Evolutionary conservation across 2,888 invertebrate genomes (phyloP).

Genomic region (Drosophila merina): DNA sequence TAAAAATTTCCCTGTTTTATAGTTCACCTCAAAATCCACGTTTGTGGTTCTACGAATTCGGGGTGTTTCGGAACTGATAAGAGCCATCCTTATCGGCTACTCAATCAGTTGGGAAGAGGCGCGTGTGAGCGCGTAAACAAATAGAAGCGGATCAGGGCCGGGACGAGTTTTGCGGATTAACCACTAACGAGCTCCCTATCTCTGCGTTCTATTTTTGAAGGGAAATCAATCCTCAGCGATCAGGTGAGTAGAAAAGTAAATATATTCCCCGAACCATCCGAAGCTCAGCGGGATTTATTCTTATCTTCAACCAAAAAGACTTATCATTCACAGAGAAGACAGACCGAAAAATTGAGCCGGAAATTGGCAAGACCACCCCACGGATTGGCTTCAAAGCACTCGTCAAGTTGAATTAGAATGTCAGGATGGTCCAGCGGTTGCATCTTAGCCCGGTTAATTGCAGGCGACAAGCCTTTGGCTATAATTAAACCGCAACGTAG

Average conservation of each 20-base stretch:
- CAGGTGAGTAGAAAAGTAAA: conserved; percentile 23
- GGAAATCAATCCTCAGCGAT: background rate
- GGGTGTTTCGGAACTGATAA: conserved; percentile 30
- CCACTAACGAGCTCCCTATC: conserved; percentile 7
- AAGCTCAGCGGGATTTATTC: conserved; percentile 24
- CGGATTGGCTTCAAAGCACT: conserved; percentile 67
- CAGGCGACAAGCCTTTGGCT: conserved; percentile 73
- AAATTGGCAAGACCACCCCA: conserved; percentile 48
- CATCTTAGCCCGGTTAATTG: conserved; percentile 55
- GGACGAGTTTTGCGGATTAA: conserved; percentile 20
- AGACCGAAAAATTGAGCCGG: conserved; percentile 26
- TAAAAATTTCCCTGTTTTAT: background rate
- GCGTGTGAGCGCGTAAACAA: conserved; percentile 40
- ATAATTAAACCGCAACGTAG: conserved; percentile 73
- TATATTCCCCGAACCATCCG: background rate
- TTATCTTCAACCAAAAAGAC: conserved; percentile 46
- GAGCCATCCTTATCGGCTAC: conserved; percentile 14
- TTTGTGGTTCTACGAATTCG: conserved; percentile 17
- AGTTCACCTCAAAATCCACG: conserved; percentile 14
- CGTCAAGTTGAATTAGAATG: conserved; percentile 61
- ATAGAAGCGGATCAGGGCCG: conserved; percentile 31
- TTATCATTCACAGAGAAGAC: conserved; percentile 43
- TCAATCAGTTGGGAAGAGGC: conserved; percentile 36
- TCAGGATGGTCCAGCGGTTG: conserved; percentile 57
- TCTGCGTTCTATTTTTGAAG: background rate